A percentile compares a stretch with the other conserved stretches of the same genome.
These are phyloP conservation scores for Centrocercus urophasianus DNA, from an alignment of 2,113 vertebrate species.

Conservation along the genomic window DNA sequence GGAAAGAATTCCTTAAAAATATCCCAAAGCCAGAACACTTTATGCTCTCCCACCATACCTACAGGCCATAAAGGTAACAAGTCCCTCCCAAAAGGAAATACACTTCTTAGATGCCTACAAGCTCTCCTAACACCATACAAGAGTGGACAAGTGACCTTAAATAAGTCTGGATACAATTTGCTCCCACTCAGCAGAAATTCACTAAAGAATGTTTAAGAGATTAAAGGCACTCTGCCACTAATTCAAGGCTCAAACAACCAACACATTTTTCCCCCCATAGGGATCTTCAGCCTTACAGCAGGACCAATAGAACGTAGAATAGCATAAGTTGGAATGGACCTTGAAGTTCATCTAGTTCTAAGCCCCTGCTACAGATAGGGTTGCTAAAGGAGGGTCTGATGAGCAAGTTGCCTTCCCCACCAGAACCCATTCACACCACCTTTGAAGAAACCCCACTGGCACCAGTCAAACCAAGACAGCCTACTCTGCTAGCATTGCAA, in stretches of 20 bases:
- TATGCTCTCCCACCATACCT: background rate
- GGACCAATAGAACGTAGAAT: background rate
- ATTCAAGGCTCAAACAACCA: background rate
- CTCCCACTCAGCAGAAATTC: background rate
- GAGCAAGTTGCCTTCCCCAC: background rate
- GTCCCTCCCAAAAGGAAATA: background rate
- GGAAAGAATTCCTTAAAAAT: background rate
- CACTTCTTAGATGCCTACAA: background rate
- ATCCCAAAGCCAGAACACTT: background rate
- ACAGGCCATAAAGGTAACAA: background rate
- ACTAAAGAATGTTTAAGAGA: background rate
- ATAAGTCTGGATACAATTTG: background rate
- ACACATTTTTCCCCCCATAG: background rate
- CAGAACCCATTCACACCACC: background rate
- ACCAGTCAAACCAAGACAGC: fast-evolving
- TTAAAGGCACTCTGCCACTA: background rate
- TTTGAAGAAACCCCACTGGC: background rate
- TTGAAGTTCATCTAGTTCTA: no score
- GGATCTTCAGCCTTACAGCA: background rate
- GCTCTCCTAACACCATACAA: background rate
- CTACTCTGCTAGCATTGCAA: fast-evolving
- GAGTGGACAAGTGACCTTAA: background rate
- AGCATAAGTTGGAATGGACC: no score
- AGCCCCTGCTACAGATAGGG: no score
- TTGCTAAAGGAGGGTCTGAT: background rate